A percentile compares a stretch with the other conserved stretches of the same genome.
phyloP scores from a whole-genome alignment of 1,140 invertebrate genomes.

The Asbolus verrucosus region DNA sequence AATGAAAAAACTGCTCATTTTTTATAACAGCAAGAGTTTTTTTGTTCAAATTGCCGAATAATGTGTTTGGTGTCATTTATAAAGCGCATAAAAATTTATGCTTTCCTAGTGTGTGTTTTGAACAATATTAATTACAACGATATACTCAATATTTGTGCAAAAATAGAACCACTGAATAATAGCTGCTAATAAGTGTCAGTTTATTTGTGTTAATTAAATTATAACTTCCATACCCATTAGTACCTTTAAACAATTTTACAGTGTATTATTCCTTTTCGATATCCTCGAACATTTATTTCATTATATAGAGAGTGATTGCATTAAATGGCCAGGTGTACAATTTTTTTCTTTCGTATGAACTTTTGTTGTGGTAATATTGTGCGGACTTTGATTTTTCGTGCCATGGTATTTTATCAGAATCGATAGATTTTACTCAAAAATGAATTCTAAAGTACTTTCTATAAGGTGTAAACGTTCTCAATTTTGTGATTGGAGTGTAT shows the following conservation, averaged over 20 bases:
- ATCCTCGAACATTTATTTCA: background rate
- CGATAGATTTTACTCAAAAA: constrained; percentile 28
- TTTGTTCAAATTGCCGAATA: constrained; percentile 42
- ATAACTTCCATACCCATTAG: constrained; percentile 16
- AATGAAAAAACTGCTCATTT: constrained; percentile 26
- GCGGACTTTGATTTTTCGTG: background rate
- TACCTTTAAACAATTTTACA: constrained; percentile 38
- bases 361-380: background rate
- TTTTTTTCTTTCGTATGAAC: constrained; percentile 4
- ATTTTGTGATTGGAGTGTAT: constrained; percentile 44
- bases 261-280: constrained; percentile 34
- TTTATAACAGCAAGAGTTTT: constrained; percentile 45
- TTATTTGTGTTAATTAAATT: constrained; percentile 47
- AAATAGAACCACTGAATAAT: constrained; percentile 49
- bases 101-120: constrained; percentile 50
- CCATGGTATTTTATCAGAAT: constrained; percentile 33
- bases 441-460: constrained; percentile 43
- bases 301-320: background rate
- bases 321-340: background rate
- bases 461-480: constrained; percentile 18
- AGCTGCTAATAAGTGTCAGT: constrained; percentile 49
- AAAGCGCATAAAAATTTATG: constrained; percentile 43
- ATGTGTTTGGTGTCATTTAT: constrained; percentile 46
- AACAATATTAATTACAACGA: constrained; percentile 56
- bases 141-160: constrained; percentile 58